Evolutionary conservation across 2,113 vertebrate genomes (phyloP).

Genomic region (Perognathus longimembris): DNA sequence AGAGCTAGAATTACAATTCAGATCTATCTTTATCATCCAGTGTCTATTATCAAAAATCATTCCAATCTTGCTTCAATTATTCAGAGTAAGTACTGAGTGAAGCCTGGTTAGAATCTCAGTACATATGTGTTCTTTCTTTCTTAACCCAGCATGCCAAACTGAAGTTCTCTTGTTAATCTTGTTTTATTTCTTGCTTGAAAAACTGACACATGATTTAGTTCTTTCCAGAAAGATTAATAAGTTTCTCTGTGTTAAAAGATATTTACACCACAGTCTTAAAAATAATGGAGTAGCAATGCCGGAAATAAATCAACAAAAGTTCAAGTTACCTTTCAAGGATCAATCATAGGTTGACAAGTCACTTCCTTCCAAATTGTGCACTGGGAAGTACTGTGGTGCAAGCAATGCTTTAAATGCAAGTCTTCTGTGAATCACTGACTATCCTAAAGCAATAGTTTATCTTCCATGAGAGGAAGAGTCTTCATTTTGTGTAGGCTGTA

Average conservation of each 20-base stretch:
- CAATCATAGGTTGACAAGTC: conserved; percentile 36
- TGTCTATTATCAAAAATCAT: neutral
- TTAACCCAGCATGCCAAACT: conserved; percentile 25
- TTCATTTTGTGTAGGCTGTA: neutral
- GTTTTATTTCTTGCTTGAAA: conserved; percentile 66
- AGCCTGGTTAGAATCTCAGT: conserved; percentile 55
- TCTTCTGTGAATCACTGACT: neutral
- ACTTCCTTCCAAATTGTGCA: conserved; percentile 47
- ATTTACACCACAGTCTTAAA: conserved; percentile 58
- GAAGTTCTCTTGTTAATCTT: conserved; percentile 58
- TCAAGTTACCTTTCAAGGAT: conserved; percentile 59
- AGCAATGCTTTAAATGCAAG: conserved; percentile 46
- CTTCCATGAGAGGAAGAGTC: neutral
- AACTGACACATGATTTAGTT: conserved; percentile 61
- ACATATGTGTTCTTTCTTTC: conserved; percentile 40
- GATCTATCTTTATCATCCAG: too few relatives aligned
- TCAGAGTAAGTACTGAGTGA: conserved; percentile 18
- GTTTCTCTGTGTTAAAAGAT: conserved; percentile 55
- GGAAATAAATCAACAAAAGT: conserved; percentile 71
- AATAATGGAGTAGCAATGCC: conserved; percentile 49
- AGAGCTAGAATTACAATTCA: neutral
- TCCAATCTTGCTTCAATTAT: neutral
- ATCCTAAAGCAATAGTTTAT: neutral
- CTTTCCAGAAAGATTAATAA: conserved; percentile 58
- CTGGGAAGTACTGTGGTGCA: neutral